phyloP scores from a whole-genome alignment of 2,888 invertebrate species.

The Camponotus fellah region DNA sequence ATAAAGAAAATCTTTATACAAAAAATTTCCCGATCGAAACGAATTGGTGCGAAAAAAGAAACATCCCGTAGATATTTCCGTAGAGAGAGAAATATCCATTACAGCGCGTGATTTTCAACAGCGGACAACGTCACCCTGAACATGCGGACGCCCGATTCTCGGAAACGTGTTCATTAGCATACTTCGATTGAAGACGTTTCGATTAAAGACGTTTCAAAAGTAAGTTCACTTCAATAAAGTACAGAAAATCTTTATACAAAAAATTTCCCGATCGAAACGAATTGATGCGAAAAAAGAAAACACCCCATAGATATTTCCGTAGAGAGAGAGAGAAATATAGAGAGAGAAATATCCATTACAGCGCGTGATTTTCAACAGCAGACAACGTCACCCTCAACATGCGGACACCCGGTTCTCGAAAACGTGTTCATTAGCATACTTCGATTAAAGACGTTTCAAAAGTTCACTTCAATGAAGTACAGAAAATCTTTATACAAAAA shows the following conservation, averaged over 20 bases:
- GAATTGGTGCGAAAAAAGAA: neutral
- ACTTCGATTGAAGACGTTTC: too few species aligned
- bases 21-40: neutral
- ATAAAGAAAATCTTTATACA: neutral
- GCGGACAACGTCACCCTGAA: constrained; percentile 4
- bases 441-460: neutral
- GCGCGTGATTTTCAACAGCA: constrained; percentile 39
- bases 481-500: neutral
- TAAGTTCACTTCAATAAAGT: neutral
- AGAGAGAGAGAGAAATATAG: too few species aligned
- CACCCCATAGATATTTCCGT: neutral
- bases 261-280: neutral
- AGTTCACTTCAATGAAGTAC: neutral
- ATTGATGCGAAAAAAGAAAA: neutral
- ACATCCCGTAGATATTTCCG: neutral
- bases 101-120: constrained; percentile 38
- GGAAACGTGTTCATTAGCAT: constrained; percentile 52
- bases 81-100: constrained; percentile 22
- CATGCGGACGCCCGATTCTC: neutral
- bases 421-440: constrained; percentile 55
- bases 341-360: constrained; percentile 31
- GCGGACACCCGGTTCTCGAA: neutral
- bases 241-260: neutral
- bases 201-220: too few species aligned
- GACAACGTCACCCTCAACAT: constrained; percentile 6